phyloP scores from a whole-genome alignment of 2,888 invertebrate species.

The Spicauda simplicius region DNA sequence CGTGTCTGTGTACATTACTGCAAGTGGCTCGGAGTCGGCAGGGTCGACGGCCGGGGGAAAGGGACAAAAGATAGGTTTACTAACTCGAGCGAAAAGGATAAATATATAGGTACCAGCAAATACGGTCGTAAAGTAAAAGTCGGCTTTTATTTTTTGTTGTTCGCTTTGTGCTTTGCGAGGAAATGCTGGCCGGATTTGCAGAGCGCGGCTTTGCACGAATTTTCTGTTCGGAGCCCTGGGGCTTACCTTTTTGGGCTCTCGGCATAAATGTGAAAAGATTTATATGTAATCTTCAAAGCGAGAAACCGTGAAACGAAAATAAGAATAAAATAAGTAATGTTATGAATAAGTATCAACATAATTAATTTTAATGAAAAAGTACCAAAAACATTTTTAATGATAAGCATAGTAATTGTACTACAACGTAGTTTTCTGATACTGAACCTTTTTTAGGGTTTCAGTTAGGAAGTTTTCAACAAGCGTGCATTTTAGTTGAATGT shows the following conservation, averaged over 20 bases:
- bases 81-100: slow-evolving; percentile 47
- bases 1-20: slow-evolving; percentile 36
- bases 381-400: no score
- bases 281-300: no score
- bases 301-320: no score
- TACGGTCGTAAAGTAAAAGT: slow-evolving; percentile 70
- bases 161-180: slow-evolving; percentile 51
- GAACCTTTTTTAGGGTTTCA: no score
- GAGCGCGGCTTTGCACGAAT: slow-evolving; percentile 34
- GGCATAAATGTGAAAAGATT: neutral
- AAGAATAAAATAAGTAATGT: no score
- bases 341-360: no score
- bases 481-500: no score
- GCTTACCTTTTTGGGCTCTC: neutral
- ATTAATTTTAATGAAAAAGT: no score
- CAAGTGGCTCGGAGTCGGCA: slow-evolving; percentile 46
- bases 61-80: slow-evolving; percentile 45
- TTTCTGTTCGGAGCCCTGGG: slow-evolving; percentile 20
- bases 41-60: slow-evolving; percentile 70
- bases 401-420: no score
- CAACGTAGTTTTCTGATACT: no score
- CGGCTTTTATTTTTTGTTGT: slow-evolving; percentile 65
- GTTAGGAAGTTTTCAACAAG: no score
- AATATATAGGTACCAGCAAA: slow-evolving; percentile 57
- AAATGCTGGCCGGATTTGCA: slow-evolving; percentile 52